Base-by-base conservation (phyloP, 1,140 invertebrate species). In the Kradibia gibbosae region DNA sequence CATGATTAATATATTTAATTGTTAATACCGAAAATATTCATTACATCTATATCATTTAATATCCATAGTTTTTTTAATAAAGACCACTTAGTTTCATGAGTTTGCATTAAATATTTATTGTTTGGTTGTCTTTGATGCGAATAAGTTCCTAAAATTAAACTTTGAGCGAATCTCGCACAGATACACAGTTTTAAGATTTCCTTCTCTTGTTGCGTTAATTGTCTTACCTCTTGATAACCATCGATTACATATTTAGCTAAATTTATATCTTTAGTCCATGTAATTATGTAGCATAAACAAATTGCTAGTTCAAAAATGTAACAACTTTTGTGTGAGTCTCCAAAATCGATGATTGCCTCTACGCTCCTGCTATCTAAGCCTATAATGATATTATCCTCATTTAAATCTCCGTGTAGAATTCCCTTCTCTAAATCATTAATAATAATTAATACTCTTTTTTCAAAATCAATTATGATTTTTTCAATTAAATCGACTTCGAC, bases 351-450 rank as follows among this genome's bases (percentile, higher is more conserved):
- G 39, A 98, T 89, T 48, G 86, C 93, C 84, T 86, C 60, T 8
- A 91, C 76, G 7, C 86, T 81, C 50, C 87, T 87, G 11, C 88
- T 89, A 0, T 88, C 86, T 2, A 87, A 55, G 65, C 88, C 90
- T 0, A 97, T 94, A 1, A 98, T 87, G 22, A 98, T 93, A 90
- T 98, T 98, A 86, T 96, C 95, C 86, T 98, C 97, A 86, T 98
- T 98, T 48, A 97, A 92, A 88, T 98, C 97, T 5, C 97, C 97
- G 86, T 98, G 97, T 80, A 98, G 95, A 20, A 96, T 92, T 60
- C 96, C 96, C 89, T 91, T 93, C 74, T 94, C 93, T 39, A 97
- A 88, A 1, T 92, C 89, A 1, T 93, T 85, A 5, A 92, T 87
- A 3, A 91, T 86, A 2, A 92, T 91, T 0, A 95, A 82, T 1